Percentiles rank a stretch among this genome's conserved stretches.
Conservation (phyloP, 2,113 vertebrate species). For the Nyctereutes procyonoides region DNA sequence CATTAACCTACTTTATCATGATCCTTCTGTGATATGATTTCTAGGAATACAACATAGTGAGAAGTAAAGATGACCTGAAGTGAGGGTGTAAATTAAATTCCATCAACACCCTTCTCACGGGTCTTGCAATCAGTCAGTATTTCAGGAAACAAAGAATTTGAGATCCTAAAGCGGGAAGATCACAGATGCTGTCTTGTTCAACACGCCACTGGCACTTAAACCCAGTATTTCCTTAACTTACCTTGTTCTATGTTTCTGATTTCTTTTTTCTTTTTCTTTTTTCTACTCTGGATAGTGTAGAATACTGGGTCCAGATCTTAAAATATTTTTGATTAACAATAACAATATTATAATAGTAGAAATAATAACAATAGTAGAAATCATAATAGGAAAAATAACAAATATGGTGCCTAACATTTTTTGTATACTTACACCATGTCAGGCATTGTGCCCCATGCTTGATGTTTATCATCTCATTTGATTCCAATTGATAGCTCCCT, state of each 20-base stretch:
- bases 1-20: conserved; percentile 40
- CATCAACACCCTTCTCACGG: neutral
- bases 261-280: too few relatives aligned
- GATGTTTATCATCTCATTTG: neutral
- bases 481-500: neutral
- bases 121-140: neutral
- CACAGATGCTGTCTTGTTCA: neutral
- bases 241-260: neutral
- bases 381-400: neutral
- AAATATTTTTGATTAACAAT: conserved; percentile 2
- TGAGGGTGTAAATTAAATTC: neutral
- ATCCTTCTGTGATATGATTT: conserved; percentile 39
- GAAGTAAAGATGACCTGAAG: neutral
- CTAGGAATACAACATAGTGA: conserved; percentile 21
- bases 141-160: conserved; percentile 16
- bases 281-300: neutral
- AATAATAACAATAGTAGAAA: neutral
- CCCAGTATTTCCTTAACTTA: neutral
- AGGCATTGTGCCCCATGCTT: neutral
- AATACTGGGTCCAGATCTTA: neutral
- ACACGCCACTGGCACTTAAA: neutral
- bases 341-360: neutral
- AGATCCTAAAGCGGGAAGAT: neutral
- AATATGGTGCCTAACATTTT: conserved; percentile 3
- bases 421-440: neutral